Conservation (phyloP, 2,888 invertebrate genomes). For the Idaea straminata region DNA sequence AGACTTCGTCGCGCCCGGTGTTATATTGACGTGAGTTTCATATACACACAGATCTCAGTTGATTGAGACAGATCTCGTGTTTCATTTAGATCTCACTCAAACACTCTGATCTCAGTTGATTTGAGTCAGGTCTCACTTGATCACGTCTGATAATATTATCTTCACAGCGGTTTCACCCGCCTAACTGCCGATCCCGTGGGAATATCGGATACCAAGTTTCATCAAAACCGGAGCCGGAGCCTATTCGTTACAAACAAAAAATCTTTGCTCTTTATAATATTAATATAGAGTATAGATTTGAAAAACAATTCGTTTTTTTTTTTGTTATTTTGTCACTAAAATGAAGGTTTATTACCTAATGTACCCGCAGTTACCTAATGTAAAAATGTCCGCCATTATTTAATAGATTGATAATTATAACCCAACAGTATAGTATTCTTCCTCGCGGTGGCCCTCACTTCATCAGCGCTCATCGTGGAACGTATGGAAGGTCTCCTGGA, state of each 20-base stretch:
- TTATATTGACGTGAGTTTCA: conserved; percentile 94
- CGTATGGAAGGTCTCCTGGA: conserved; percentile 95
- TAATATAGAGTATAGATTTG: too few species aligned
- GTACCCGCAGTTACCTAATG: background rate
- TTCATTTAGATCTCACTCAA: too few species aligned
- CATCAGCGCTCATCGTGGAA: conserved; percentile 94
- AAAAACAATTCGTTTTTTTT: too few species aligned
- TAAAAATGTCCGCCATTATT: too few species aligned
- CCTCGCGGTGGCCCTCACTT: conserved; percentile 96
- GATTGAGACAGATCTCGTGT: background rate
- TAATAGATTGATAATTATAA: conserved; percentile 8
- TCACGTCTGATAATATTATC: background rate
- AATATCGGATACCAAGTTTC: too few species aligned
- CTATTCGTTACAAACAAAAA: too few species aligned
- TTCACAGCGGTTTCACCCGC: background rate
- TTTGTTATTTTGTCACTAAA: too few species aligned
- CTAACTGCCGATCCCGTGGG: too few species aligned
- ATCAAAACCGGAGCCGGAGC: too few species aligned
- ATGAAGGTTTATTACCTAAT: background rate
- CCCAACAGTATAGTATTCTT: conserved; percentile 93
- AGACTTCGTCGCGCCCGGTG: conserved; percentile 97
- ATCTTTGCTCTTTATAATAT: too few species aligned
- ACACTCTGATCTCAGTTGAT: background rate
- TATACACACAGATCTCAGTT: background rate
- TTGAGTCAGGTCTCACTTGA: background rate